Base-by-base conservation (phyloP, 2,888 invertebrate species). In the Nudaria mundana region DNA sequence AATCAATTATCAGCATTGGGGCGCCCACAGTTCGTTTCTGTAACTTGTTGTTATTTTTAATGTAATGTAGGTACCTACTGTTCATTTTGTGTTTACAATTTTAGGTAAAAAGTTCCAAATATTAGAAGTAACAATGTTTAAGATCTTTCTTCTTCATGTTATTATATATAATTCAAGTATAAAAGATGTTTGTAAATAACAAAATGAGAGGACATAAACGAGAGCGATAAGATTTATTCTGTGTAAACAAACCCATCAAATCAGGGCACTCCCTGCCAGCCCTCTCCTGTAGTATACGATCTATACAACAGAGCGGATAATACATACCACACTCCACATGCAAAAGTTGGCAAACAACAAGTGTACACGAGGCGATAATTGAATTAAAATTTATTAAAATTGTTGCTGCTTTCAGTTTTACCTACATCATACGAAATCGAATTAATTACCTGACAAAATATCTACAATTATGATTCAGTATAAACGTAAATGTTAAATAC, bases 401-500 rank as follows among this genome's bases (percentile, higher is more conserved):
- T 39, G 37, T 41, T 31, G 14, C 8, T 18, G 12, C 13, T 15
- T 26, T 15, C 28, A 38, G 41, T 37, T 47, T 33, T 25, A 26
- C 29, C 28, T 42, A 26, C 35, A 15, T 24, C 11, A 33, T 11
- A 8, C 15, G 8, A 16, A 40, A 31, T 36, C 18, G 4, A 44
- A 45, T 48, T 39, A 11, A 39, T 40, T 38, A 37, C 7, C 12
- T 14, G 12, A 8, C 32, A 7, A 43, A 45, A 52, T 45, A 35
- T 12, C 18, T 28, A 26, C 24, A 40, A 46, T 42, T 32, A 20
- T 7, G 8, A 25, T 30, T 26, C 25, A 30, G 35, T 3, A 24
- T 15, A 40, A 35, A 34, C 37, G 37, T 30, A 37, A 45, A 40
- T 40, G 42, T 32, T 37, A 42, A 50, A 45, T 35, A 35, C 30